Conservation (phyloP, 2,888 invertebrate genomes). For the Candidula unifasciata region DNA sequence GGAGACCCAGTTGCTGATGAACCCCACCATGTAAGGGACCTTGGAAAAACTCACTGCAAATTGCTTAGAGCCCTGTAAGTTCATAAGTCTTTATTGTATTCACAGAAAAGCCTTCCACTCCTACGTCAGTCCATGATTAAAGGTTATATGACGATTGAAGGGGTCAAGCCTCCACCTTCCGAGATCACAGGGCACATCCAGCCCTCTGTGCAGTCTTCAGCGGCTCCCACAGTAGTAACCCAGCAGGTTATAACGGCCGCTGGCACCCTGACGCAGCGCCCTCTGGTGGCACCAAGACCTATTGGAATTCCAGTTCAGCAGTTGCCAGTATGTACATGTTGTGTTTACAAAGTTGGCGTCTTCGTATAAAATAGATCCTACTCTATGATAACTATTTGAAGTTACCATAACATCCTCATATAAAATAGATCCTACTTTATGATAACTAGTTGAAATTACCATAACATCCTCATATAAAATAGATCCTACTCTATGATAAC, state of each 20-base stretch:
- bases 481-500: no score
- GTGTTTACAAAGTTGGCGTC: not conserved
- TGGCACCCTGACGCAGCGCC: constrained; percentile 44
- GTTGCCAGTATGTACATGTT: constrained; percentile 9
- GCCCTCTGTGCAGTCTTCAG: not conserved
- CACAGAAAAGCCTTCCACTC: constrained; percentile 95
- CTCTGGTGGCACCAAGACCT: constrained; percentile 36
- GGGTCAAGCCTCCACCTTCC: constrained; percentile 88
- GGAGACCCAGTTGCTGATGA: no score
- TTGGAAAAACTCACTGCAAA: no score
- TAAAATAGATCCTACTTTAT: no score
- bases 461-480: no score
- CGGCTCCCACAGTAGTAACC: constrained; percentile 33
- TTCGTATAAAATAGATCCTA: no score
- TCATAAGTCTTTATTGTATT: constrained; percentile 61
- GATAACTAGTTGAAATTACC: no score
- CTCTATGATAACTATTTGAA: no score
- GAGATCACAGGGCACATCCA: constrained; percentile 57
- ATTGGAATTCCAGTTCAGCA: constrained; percentile 38
- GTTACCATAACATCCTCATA: no score
- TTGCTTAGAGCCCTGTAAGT: no score
- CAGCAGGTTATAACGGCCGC: constrained; percentile 47
- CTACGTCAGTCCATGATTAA: constrained; percentile 92
- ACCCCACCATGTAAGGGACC: no score
- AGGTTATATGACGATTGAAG: constrained; percentile 94